Conservation (phyloP, 2,888 invertebrate genomes). For the Papilio elwesi region DNA sequence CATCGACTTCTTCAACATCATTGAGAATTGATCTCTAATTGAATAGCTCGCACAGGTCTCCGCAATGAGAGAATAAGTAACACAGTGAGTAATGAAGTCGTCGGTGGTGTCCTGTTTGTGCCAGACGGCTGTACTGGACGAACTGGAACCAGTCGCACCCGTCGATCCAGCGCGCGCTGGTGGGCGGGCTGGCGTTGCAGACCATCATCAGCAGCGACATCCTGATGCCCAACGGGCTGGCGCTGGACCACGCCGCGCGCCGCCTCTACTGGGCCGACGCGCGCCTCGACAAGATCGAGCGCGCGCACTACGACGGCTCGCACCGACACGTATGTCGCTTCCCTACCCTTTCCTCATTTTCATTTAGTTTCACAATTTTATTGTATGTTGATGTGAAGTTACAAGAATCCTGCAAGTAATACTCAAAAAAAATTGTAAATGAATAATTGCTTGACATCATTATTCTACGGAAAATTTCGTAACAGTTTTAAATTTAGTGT, state of each 20-base stretch:
- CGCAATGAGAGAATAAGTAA: no score
- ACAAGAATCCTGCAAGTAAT: no score
- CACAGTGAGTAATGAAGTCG: neutral
- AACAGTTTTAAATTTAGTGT: no score
- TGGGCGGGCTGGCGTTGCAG: conserved; percentile 87
- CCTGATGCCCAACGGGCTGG: conserved; percentile 93
- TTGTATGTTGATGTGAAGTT: no score
- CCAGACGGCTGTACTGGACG: conserved; percentile 91
- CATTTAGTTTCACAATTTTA: no score
- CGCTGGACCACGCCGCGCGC: conserved; percentile 89
- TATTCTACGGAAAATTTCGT: no score
- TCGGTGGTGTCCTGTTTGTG: conserved; percentile 17
- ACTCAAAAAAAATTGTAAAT: no score
- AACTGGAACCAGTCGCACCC: conserved; percentile 94
- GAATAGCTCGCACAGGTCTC: no score
- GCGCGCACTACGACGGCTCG: conserved; percentile 91
- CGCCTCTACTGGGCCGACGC: conserved; percentile 95
- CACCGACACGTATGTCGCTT: conserved; percentile 83
- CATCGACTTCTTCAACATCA: no score
- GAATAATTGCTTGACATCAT: no score
- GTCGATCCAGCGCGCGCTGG: conserved; percentile 90
- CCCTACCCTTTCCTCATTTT: no score
- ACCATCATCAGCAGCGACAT: conserved; percentile 85
- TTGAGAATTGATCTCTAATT: no score
- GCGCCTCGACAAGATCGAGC: conserved; percentile 92